phyloP scores from a whole-genome alignment of 1,140 invertebrate genomes.

The Cydia pomonella region DNA sequence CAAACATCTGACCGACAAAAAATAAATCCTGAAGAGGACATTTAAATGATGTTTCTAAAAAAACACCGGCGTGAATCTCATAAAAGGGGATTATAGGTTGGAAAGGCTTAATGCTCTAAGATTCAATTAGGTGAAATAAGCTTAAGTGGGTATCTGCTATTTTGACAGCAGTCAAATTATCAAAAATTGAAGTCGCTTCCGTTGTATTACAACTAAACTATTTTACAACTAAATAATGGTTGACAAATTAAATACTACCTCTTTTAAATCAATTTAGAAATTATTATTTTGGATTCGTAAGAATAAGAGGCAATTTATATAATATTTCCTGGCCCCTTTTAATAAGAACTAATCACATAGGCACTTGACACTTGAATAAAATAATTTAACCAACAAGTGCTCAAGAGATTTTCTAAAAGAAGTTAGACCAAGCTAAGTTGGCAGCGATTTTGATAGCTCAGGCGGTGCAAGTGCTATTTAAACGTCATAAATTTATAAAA shows the following conservation, averaged over 20 bases:
- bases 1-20: constrained; percentile 53
- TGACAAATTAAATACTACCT: constrained; percentile 49
- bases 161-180: constrained; percentile 76
- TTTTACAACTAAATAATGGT: constrained; percentile 53
- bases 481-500: no score
- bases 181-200: constrained; percentile 58
- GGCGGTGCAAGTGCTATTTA: no score
- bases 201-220: constrained; percentile 54
- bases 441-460: no score
- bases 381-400: not conserved
- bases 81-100: constrained; percentile 74
- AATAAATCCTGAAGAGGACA: constrained; percentile 60
- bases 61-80: constrained; percentile 69
- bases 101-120: constrained; percentile 72
- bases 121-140: constrained; percentile 79
- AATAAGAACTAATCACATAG: not conserved
- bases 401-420: not conserved
- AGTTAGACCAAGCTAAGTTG: no score
- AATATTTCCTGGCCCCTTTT: not conserved
- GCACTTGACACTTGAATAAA: not conserved
- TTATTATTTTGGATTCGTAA: not conserved
- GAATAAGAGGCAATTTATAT: not conserved
- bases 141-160: constrained; percentile 77
- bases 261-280: constrained; percentile 38
- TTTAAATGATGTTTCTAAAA: constrained; percentile 59